These are phyloP conservation scores for Indri indri DNA, from an alignment of 2,113 vertebrate species.

Conservation along the genomic window DNA sequence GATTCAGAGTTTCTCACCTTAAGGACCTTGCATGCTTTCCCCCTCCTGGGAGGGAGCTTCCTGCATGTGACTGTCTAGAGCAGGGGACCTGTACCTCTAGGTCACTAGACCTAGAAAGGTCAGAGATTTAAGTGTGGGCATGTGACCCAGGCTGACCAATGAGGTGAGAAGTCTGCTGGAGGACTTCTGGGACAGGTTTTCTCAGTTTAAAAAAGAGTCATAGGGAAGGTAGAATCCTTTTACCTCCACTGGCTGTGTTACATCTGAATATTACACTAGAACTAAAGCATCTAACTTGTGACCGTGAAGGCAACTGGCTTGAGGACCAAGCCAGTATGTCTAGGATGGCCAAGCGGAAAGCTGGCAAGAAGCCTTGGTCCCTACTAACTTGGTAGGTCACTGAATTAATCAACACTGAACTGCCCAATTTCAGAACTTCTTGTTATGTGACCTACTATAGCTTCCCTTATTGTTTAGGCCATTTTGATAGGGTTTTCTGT, in stretches of 20 bases:
- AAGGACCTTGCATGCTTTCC: not conserved
- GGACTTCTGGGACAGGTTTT: not conserved
- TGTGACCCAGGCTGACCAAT: not conserved
- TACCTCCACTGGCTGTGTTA: not conserved
- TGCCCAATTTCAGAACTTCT: not conserved
- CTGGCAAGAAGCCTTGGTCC: not conserved
- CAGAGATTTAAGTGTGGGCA: not conserved
- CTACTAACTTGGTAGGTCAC: not conserved
- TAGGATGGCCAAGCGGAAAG: not conserved
- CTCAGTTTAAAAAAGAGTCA: not conserved
- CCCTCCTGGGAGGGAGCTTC: not conserved
- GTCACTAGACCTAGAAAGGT: not conserved
- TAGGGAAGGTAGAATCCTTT: not conserved
- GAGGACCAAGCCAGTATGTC: not conserved
- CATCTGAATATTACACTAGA: not conserved
- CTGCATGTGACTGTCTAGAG: not conserved
- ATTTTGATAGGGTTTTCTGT: not conserved
- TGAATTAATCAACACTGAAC: not conserved
- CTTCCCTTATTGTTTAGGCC: not conserved
- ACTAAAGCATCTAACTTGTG: not conserved
- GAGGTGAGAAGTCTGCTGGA: not conserved
- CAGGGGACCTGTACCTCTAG: not conserved
- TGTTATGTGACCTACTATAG: not conserved
- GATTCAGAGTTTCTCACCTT: not conserved
- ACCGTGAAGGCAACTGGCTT: not conserved